phyloP scores from a whole-genome alignment of 2,797 vertebrate species.

The Nasua narica region DNA sequence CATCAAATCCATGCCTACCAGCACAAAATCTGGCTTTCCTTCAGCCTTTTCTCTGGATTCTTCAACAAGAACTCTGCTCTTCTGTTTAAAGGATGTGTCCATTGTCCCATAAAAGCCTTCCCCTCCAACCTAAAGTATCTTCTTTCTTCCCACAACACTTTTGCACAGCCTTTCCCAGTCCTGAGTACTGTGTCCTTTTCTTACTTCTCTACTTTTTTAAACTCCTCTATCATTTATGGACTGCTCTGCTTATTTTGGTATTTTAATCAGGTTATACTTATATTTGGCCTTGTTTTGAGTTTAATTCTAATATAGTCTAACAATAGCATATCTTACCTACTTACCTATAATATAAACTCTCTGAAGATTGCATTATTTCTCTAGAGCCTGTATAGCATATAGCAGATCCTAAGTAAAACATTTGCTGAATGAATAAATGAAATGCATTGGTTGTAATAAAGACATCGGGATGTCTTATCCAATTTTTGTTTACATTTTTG shows the following conservation, averaged over 20 bases:
- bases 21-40: not conserved
- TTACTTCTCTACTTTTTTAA: not conserved
- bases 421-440: not conserved
- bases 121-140: not conserved
- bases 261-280: not conserved
- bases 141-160: not conserved
- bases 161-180: not conserved
- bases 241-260: not conserved
- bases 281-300: not conserved
- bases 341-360: not conserved
- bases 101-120: not conserved
- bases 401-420: conserved; percentile 6
- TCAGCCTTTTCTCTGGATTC: not conserved
- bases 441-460: not conserved
- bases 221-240: not conserved
- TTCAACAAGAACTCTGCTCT: not conserved
- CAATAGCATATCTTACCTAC: not conserved
- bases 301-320: not conserved
- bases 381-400: not conserved
- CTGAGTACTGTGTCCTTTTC: not conserved
- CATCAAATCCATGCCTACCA: not conserved
- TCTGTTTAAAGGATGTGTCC: not conserved
- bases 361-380: conserved; percentile 23
- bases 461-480: not conserved
- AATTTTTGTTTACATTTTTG: conserved; percentile 16